Conservation (phyloP, 2,113 vertebrate species). For the Parus major region DNA sequence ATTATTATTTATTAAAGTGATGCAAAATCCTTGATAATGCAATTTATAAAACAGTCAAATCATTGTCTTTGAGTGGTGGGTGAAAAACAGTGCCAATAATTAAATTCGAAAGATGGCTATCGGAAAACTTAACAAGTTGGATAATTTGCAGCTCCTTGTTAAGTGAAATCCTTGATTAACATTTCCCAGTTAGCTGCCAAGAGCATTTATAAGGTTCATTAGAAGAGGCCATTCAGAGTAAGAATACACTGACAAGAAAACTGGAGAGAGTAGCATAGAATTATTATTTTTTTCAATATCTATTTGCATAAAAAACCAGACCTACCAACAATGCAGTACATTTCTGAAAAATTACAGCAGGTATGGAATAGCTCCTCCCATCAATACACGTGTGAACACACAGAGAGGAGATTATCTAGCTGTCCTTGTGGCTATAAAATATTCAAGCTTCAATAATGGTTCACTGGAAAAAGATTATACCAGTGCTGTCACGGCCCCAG, state of each 20-base stretch:
- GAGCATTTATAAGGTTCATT: slow-evolving; percentile 11
- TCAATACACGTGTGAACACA: neutral
- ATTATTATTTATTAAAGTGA: slow-evolving; percentile 44
- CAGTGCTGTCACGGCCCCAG: neutral
- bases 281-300: neutral
- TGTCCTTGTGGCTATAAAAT: neutral
- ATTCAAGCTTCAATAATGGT: neutral
- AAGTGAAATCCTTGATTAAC: slow-evolving; percentile 52
- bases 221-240: neutral
- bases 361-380: neutral
- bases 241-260: neutral
- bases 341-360: neutral
- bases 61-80: neutral
- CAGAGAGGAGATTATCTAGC: neutral
- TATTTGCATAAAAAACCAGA: neutral
- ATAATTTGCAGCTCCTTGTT: slow-evolving; percentile 34
- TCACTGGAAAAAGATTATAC: neutral
- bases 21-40: slow-evolving; percentile 40
- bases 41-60: slow-evolving; percentile 19
- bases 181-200: slow-evolving; percentile 7
- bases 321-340: neutral
- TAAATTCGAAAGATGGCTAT: neutral
- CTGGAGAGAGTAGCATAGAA: neutral
- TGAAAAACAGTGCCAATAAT: slow-evolving; percentile 18
- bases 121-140: neutral